Evolutionary conservation across 1,140 invertebrate genomes (phyloP).

Genomic region (Drosophila saltans): DNA sequence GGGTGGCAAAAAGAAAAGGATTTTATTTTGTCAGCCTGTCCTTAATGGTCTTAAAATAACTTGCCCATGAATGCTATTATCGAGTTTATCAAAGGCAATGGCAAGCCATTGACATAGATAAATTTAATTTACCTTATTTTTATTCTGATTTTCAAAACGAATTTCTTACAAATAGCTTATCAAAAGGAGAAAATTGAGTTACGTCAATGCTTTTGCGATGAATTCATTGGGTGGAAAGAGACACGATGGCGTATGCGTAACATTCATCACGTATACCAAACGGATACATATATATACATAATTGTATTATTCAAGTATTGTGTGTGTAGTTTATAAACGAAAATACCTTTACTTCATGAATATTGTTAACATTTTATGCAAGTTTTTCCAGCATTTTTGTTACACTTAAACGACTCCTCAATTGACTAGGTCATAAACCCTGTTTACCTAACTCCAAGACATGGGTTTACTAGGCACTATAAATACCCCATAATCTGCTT

Average conservation of each 20-base stretch:
- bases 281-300: slow-evolving; percentile 1
- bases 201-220: slow-evolving; percentile 26
- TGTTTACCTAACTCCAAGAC: neutral
- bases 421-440: neutral
- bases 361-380: neutral
- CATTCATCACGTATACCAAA: slow-evolving; percentile 52
- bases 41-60: slow-evolving; percentile 74
- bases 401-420: neutral
- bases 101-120: slow-evolving; percentile 73
- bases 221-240: slow-evolving; percentile 36
- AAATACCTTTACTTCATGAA: neutral
- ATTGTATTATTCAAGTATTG: neutral
- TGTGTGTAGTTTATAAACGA: neutral
- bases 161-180: slow-evolving; percentile 51
- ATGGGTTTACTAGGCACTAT: no score
- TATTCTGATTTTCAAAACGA: slow-evolving; percentile 61
- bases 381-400: neutral
- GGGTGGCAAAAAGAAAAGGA: slow-evolving; percentile 46
- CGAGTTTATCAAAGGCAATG: slow-evolving; percentile 73
- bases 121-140: slow-evolving; percentile 74
- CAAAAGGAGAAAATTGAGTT: slow-evolving; percentile 66
- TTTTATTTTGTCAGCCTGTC: slow-evolving; percentile 51
- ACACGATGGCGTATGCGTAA: slow-evolving; percentile 58
- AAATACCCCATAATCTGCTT: neutral
- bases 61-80: slow-evolving; percentile 64